Evolutionary conservation across 2,113 vertebrate species (phyloP), one percentile per base, ranked within the genome.

Genomic region (Elanoides forficatus): DNA sequence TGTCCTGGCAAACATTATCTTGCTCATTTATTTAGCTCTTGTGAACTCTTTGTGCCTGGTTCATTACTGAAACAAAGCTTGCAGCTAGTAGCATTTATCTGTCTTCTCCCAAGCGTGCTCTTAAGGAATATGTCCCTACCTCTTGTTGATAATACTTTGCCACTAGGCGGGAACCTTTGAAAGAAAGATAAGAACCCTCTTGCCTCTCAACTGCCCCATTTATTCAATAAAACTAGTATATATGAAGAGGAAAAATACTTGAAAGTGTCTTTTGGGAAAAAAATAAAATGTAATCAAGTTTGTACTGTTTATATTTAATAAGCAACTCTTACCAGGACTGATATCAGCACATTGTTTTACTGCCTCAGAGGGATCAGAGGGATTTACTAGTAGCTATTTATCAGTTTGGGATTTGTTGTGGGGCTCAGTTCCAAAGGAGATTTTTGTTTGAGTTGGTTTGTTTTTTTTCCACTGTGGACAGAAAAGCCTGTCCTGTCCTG

Each of bases 81-180:
- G 30, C 38, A 53, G 22, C 30, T 63, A 45, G 22, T 79, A 81
- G 72, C 10, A 32, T 59, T 48, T 83, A 47, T 67, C 56, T 13
- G 2, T 50, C 56, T 63, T 22, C 58, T 47, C 53, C 75, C 40
- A 76, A 38, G 66, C 30, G 4, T 43, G 19, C n/a, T 81, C 14
- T 74, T 27, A 22, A 53, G 62, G 43, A 56, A 50, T 36, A 85
- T 4, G 30, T 23, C 86, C 66, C 72, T 72, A 52, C 48, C 50
- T 90, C 60, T 70, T 92, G 86, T 43, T 97, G 91, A 73, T 84
- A 92, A 88, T 91, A 92, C 38, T 76, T 95, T 84, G 59, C 94
- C 95, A 96, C 87, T 92, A 95, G 96, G 83, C 22, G 36, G 93
- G 89, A 97, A 92, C 52, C 66, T 96, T 86, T 66, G 66, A 95